Evolutionary conservation across 1,140 invertebrate genomes (phyloP).

Genomic region (Procambarus clarkii): DNA sequence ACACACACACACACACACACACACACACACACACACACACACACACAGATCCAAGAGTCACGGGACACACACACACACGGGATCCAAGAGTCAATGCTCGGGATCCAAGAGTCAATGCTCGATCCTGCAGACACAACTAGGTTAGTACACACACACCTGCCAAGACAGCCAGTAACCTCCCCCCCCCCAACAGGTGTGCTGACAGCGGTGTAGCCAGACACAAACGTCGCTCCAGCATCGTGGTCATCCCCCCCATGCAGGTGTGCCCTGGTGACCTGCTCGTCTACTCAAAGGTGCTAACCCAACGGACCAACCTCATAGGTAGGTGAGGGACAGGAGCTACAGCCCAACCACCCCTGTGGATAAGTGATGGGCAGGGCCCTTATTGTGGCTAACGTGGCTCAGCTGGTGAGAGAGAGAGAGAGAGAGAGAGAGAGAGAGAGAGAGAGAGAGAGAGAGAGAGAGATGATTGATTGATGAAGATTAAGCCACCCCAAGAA

Average conservation of each 20-base stretch:
- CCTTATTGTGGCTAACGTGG: too few species aligned
- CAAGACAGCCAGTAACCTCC: background rate
- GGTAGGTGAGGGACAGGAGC: constrained; percentile 73
- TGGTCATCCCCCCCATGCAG: constrained; percentile 80
- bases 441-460: background rate
- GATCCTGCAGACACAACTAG: too few species aligned
- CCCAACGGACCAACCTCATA: constrained; percentile 77
- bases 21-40: background rate
- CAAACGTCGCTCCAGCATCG: constrained; percentile 78
- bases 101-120: too few species aligned
- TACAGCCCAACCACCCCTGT: too few species aligned
- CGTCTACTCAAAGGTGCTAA: constrained; percentile 79
- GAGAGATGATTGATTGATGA: too few species aligned
- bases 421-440: background rate
- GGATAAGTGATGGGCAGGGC: too few species aligned
- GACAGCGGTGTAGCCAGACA: constrained; percentile 69
- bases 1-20: background rate
- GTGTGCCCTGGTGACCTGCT: constrained; percentile 79
- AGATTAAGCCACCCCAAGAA: too few species aligned
- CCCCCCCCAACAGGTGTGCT: constrained; percentile 48
- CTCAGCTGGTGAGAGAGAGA: too few species aligned
- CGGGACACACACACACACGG: background rate
- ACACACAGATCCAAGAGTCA: background rate
- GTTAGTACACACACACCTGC: background rate
- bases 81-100: background rate